These are phyloP conservation scores for Hemichromis elongatus DNA, from an alignment of 2,113 vertebrate species.

Conservation along the genomic window DNA sequence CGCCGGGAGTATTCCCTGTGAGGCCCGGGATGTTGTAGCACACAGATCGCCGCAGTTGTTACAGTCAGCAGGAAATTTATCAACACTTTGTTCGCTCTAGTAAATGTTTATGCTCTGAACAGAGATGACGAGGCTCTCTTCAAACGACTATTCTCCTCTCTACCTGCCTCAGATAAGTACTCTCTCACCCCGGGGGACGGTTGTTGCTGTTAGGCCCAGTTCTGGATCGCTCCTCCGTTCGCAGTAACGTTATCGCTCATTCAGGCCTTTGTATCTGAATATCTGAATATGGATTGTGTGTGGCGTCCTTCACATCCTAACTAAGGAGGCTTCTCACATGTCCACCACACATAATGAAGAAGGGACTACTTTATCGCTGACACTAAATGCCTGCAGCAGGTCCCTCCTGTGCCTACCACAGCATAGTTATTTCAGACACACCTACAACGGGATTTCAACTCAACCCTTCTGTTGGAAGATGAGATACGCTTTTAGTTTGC, in stretches of 20 bases:
- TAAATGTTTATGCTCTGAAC: not conserved
- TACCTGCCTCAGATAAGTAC: not conserved
- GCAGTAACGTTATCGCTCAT: not conserved
- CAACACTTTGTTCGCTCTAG: not conserved
- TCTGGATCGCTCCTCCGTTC: not conserved
- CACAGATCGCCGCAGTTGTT: not conserved
- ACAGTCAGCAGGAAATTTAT: not conserved
- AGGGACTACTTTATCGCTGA: not conserved
- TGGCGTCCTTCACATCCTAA: not conserved
- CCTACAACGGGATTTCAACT: not conserved
- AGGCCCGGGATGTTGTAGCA: not conserved
- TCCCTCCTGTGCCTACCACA: not conserved
- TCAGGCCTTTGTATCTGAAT: not conserved
- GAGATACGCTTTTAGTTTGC: not conserved
- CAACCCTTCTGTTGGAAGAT: not conserved
- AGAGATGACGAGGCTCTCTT: not conserved
- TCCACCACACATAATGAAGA: not conserved
- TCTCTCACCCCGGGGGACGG: not conserved
- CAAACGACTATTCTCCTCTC: not conserved
- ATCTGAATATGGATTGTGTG: not conserved
- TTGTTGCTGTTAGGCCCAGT: not conserved
- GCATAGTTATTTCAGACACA: not conserved
- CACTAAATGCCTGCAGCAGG: not conserved
- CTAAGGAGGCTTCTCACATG: not conserved
- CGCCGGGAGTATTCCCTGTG: accelerated